Evolutionary conservation across 2,888 invertebrate species (phyloP).

Genomic region (Nomada fabriciana): DNA sequence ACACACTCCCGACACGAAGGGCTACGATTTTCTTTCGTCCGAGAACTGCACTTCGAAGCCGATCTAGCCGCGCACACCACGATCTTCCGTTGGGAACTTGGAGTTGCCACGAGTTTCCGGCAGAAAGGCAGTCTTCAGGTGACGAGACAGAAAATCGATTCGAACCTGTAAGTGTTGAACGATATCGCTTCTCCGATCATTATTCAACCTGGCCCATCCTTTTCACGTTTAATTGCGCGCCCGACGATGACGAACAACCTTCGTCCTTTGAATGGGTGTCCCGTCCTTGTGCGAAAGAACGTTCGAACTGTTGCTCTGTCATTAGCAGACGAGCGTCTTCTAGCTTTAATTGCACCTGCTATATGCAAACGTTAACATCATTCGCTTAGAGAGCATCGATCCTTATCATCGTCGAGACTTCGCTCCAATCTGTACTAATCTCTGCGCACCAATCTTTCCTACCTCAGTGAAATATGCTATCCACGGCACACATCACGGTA

Average conservation of each 20-base stretch:
- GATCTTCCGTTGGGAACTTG: slow-evolving; percentile 17
- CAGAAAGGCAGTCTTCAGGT: slow-evolving; percentile 32
- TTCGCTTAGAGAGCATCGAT: not conserved
- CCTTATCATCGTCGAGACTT: not conserved
- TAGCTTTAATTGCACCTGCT: not conserved
- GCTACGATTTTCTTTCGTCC: slow-evolving; percentile 9
- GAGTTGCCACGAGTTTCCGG: slow-evolving; percentile 26
- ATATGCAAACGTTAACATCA: not conserved
- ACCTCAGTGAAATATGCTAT: no score
- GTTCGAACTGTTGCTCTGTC: not conserved
- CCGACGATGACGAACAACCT: no score
- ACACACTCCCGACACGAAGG: not conserved
- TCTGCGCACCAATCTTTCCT: not conserved
- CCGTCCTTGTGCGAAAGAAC: not conserved
- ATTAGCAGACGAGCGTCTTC: not conserved
- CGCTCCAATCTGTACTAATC: not conserved
- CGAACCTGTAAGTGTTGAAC: slow-evolving; percentile 53
- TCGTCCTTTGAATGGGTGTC: not conserved
- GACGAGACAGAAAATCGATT: slow-evolving; percentile 44
- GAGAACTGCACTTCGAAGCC: slow-evolving; percentile 15
- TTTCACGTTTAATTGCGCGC: no score
- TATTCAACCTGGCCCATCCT: not conserved
- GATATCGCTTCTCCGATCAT: no score
- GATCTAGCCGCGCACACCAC: slow-evolving; percentile 8
- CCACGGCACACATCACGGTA: no score